Evolutionary conservation across 2,113 vertebrate species (phyloP).

Genomic region (Melanotaenia duboulayi): DNA sequence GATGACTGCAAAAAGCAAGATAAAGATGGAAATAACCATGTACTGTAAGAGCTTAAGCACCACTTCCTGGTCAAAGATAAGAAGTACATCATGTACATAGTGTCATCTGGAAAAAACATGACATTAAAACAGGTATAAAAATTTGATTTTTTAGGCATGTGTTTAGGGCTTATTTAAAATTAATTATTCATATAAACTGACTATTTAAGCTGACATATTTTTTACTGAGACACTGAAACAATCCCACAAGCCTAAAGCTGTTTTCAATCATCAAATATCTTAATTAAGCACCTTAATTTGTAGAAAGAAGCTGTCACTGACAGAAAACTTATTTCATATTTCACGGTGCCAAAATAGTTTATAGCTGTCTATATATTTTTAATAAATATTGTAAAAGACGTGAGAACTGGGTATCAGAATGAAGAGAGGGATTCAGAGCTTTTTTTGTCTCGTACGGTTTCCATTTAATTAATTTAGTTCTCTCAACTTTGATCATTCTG

Average conservation of each 20-base stretch:
- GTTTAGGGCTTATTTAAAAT: too few relatives aligned
- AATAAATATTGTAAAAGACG: background rate
- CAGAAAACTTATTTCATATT: background rate
- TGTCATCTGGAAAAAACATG: background rate
- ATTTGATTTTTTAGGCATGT: background rate
- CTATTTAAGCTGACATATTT: background rate
- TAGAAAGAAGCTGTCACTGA: background rate
- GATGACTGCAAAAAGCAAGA: background rate
- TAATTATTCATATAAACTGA: background rate
- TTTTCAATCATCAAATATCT: background rate
- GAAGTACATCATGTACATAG: constrained; percentile 49
- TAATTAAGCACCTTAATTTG: background rate
- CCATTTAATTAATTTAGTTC: constrained; percentile 20
- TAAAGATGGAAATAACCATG: constrained; percentile 20
- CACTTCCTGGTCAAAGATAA: constrained; percentile 67
- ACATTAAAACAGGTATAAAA: background rate
- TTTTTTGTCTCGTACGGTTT: constrained; percentile 23
- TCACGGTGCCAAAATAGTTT: background rate
- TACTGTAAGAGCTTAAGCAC: constrained; percentile 61
- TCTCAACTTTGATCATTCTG: constrained; percentile 40
- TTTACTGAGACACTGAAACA: background rate
- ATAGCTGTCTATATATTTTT: background rate
- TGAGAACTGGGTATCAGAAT: background rate
- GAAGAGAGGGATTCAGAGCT: constrained; percentile 3
- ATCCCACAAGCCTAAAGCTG: background rate